Conservation (phyloP, 2,888 invertebrate genomes). For the Drosophila anomalata region DNA sequence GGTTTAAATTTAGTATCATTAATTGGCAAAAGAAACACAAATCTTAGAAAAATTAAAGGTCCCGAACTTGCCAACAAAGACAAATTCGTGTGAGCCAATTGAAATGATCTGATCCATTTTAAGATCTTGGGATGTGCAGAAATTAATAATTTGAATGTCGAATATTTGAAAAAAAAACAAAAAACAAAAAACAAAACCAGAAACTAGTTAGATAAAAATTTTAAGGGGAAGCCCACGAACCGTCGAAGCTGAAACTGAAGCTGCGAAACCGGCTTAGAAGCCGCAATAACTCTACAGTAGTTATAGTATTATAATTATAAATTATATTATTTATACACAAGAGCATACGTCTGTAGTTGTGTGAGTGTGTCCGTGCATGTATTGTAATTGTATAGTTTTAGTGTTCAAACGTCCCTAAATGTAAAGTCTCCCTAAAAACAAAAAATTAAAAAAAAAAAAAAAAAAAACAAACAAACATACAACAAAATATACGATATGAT, state of each 20-base stretch:
- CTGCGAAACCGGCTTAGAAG: constrained; percentile 32
- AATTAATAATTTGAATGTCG: constrained; percentile 30
- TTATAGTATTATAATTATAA: constrained; percentile 71
- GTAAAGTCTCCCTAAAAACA: constrained; percentile 42
- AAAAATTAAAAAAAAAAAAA: constrained; percentile 34
- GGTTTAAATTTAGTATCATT: constrained; percentile 4
- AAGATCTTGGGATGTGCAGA: constrained; percentile 4
- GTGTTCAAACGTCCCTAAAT: constrained; percentile 69
- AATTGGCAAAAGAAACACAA: constrained; percentile 6
- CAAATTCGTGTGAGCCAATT: not conserved
- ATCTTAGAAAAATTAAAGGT: constrained; percentile 31
- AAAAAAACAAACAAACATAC: constrained; percentile 18
- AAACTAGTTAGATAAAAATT: constrained; percentile 43
- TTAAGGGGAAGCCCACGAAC: constrained; percentile 33
- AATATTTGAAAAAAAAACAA: constrained; percentile 40
- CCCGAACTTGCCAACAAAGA: constrained; percentile 7
- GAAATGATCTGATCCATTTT: not conserved
- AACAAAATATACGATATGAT: constrained; percentile 48
- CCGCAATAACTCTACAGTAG: constrained; percentile 72
- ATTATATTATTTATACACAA: constrained; percentile 40
- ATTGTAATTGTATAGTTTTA: constrained; percentile 48
- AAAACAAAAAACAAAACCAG: not conserved
- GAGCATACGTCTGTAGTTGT: constrained; percentile 47
- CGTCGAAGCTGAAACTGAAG: constrained; percentile 21
- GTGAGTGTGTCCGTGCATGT: constrained; percentile 61